Evolutionary conservation across 2,797 vertebrate genomes (phyloP).

Genomic region (Argya squamiceps): DNA sequence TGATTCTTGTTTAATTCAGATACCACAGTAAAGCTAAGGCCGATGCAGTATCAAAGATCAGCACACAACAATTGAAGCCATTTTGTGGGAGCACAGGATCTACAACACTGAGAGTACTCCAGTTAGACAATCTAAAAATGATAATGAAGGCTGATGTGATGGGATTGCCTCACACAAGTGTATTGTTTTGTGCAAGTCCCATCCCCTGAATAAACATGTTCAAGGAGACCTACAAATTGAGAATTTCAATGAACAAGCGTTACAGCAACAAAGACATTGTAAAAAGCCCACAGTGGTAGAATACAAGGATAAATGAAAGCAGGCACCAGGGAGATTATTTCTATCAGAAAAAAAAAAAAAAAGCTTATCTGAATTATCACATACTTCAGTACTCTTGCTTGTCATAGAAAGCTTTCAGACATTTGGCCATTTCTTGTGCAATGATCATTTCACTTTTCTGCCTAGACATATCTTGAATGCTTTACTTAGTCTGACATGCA

Average conservation of each 20-base stretch:
- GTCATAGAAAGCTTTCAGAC: background rate
- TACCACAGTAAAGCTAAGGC: background rate
- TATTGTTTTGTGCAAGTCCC: slow-evolving; percentile 34
- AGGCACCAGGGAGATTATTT: background rate
- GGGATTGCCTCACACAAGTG: slow-evolving; percentile 41
- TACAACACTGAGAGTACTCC: background rate
- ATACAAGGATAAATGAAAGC: background rate
- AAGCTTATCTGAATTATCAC: background rate
- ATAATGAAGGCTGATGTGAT: slow-evolving; percentile 44
- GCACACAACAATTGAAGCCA: background rate
- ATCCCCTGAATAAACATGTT: slow-evolving; percentile 25
- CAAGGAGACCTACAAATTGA: slow-evolving; percentile 8
- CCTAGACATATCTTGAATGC: background rate
- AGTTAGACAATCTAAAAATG: background rate
- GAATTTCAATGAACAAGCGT: background rate
- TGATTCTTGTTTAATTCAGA: background rate
- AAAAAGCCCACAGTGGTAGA: background rate
- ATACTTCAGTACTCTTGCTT: background rate
- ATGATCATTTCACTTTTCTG: background rate
- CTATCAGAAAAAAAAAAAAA: background rate
- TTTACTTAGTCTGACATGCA: background rate
- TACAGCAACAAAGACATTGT: background rate
- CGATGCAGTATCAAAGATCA: background rate
- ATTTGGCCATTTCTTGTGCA: background rate
- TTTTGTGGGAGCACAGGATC: background rate